Base-by-base conservation (phyloP, 2,113 vertebrate species). In the Bubo scandiacus region DNA sequence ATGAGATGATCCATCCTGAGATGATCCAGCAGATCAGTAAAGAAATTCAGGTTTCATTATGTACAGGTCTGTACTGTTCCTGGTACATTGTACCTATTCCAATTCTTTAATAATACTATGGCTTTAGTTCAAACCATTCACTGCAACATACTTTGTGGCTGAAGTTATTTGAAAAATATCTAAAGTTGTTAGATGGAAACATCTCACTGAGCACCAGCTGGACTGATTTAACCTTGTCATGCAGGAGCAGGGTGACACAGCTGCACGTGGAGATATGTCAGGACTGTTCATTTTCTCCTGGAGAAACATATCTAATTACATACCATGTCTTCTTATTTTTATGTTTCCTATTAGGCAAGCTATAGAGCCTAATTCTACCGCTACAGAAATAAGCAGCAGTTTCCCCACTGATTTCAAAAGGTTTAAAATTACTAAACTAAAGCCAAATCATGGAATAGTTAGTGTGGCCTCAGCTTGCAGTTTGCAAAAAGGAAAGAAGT, bases 181-280 rank as follows among this genome's bases (percentile, higher is more conserved):
- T 62, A 40, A 70, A 67, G 17, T 58, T 81, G 36, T 47, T 73
- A 65, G 54, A 36, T 22, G 17, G 25, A 81, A 81, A 47, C n/a
- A 66, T 38, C 10, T 25, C 15, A 36, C 3, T n/a, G 29, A 57
- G 42, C 34, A 32, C 6, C 0, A 0, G 9, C 10, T 40, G 32
- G 22, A 45, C 36, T 62, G n/a, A 40, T 61, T 94, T 59, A 90
- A 77, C 18, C 36, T 77, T 88, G 47, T 43, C 22, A 23, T 38
- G 19, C 34, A 72, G 49, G 34, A 77, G 7, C 34, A 81, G 11
- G 6, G 21, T 42, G 25, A 16, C 40, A 73, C 25, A 84, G 34
- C 22, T 68, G 10, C n/a, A 27, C 23, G 17, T 20, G 40, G 27
- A 68, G 27, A 51, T 81, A 36, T 11, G 3, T 62, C 65, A 84